Base-by-base conservation (phyloP, 2,888 invertebrate species). In the Melanargia galathea region DNA sequence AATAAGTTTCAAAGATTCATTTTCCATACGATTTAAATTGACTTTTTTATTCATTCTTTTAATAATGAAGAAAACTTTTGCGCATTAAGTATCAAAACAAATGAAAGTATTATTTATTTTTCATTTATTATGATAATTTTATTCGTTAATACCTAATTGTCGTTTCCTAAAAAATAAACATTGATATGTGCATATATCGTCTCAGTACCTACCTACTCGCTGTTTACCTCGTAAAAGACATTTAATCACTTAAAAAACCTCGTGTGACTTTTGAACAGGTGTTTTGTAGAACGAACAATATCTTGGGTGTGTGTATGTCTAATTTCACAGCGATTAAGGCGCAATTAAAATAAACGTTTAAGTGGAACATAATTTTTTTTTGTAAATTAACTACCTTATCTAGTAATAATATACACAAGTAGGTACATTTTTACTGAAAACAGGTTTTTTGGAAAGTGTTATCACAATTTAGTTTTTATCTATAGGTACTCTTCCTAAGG, bases 261-360 rank as follows among this genome's bases (percentile, higher is more conserved):
- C 55, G 55, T 55, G 55, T 18, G 55, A 55, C 55, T 55, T 55
- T 55, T 55, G 43, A 55, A 26, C 55, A 55, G 55, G 55, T 55
- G 55, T 55, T 24, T 2, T 40, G 16, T 5, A 16, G 43, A 55
- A 24, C 26, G 24, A 43, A 55, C 55, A 55, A 55, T 55, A 43
- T 55, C n/a, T 26, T n/a, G 24, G 24, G 18, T 26, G 24, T 16
- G 24, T 16, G 52, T 54, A 38, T 38, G 55, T 55, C 55, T 55
- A 55, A 55, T 43, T 43, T 43, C 24, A 26, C 40, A 24, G 43
- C 35, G 43, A 55, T 55, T 24, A 43, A 43, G 26, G 26, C 16
- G 22, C 26, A 43, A 55, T 55, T 55, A 40, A 43, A 43, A 40
- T 43, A 35, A 54, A 55, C 55, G 43, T 55, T 10, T 26, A 46